Base-by-base conservation (phyloP, 2,113 vertebrate species). In the Oreochromis niloticus region DNA sequence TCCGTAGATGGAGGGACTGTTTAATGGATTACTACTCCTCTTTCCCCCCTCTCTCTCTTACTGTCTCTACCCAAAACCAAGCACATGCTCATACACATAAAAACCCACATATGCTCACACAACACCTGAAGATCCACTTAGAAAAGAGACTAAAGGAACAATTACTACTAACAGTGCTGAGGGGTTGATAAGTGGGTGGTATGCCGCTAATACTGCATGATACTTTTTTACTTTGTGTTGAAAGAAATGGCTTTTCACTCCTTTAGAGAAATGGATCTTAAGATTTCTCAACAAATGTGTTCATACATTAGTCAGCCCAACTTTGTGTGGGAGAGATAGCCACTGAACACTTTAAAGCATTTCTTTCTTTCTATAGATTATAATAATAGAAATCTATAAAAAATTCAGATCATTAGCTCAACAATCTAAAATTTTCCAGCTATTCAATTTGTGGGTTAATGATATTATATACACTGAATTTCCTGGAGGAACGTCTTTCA, bases 21-120 rank as follows among this genome's bases (percentile, higher is more conserved):
- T 95, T 96, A 96, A 96, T 95, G 93, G 96, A 96, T 96, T 95
- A 94, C 91, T 94, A 92, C 91, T 93, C 91, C 87, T 89, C 83
- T 88, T 89, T 56, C 73, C 10, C 68, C 41, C 4, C 88, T 30
- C 57, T 61, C 79, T 73, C 34, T 48, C 32, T 83, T 14, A 48
- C 81, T 82, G 43, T 88, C 81, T 88, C 56, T 68, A 68, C 81
- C 88, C 87, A 90, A 88, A 85, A 24, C 32, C 66, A 63, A 7
- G 10, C 32, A 88, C 79, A 30, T 80, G 85, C 73, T 66, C 48
- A 41, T 75, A 84, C 68, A 85, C 54, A 79, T 6, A 6, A 80
- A 85, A 79, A 75, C 84, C 39, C 63, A 73, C 36, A 52, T 36
- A 68, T 48, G 41, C 84, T 84, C 46, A 52, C 55, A 57, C 61